Conservation (phyloP, 2,797 vertebrate genomes). For the Siniperca obscura region DNA sequence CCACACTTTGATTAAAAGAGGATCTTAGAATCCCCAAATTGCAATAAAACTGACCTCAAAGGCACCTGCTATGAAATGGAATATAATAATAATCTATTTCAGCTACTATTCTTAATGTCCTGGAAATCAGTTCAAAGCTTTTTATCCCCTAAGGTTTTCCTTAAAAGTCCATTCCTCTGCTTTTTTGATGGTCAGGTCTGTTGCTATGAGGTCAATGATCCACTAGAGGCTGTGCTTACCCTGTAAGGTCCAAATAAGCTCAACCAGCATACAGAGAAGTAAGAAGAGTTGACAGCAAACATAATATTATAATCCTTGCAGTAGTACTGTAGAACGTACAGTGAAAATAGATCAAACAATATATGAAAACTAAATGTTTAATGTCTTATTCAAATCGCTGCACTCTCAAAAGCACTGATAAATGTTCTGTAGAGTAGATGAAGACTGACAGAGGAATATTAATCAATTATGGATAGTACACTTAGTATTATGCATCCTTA, state of each 20-base stretch:
- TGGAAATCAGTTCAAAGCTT: constrained; percentile 23
- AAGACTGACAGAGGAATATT: not conserved
- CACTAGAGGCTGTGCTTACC: constrained; percentile 82
- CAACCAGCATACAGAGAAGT: not conserved
- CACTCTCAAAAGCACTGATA: not conserved
- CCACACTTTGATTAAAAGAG: constrained; percentile 40
- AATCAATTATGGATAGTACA: constrained; percentile 37
- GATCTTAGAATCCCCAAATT: constrained; percentile 26
- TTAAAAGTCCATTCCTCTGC: constrained; percentile 37
- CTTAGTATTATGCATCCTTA: constrained; percentile 30
- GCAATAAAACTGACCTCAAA: constrained; percentile 15
- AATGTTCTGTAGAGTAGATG: not conserved
- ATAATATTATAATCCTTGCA: not conserved
- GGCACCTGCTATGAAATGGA: not conserved
- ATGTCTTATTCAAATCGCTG: not conserved
- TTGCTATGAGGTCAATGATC: constrained; percentile 72
- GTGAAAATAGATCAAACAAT: not conserved
- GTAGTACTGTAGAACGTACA: not conserved
- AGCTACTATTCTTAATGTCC: not conserved
- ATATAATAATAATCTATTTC: not conserved
- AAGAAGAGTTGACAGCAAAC: constrained; percentile 9
- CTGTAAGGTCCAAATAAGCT: constrained; percentile 37
- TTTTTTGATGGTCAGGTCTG: constrained; percentile 23
- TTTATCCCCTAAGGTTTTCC: constrained; percentile 8
- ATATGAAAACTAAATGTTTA: constrained; percentile 24